Evolutionary conservation across 1,140 invertebrate genomes (phyloP), one percentile per base, ranked within the genome.

Genomic region (Fopius arisanus): DNA sequence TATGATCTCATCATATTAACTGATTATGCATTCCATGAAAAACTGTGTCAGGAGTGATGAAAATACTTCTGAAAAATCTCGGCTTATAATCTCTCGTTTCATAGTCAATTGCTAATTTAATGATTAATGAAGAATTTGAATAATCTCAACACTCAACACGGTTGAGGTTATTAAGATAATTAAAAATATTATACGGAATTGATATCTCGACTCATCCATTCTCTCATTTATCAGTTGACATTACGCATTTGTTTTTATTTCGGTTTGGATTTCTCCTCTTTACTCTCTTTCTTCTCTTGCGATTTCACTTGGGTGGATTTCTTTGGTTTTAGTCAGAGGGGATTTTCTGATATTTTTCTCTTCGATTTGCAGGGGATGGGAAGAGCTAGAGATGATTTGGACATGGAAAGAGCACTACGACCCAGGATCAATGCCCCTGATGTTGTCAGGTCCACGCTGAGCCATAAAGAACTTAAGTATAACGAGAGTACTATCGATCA

Each of bases 401-500:
- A 96, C 78, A 95, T 96, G 93, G 94, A 95, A 83, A 89, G 93
- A 67, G 94, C 93, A 3, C 83, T 96, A 3, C 80, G 91, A 70
- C 92, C 92, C 4, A 87, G 92, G 68, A 90, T 92, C 23, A 92
- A 92, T 79, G 92, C 93, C n/a, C 94, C 95, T 0, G 95, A 96
- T 87, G 94, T 96, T 48, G 94, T 96, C 3, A 89, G 94, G 51
- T 95, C 94, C 0, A 95, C 95, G 0, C 80, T 95, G 70, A 92
- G 92, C 29, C 83, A 90, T 71, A 90, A 90, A 75, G 90, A 92
- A 78, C 79, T 91, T 1, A 91, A 91, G 70, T 92, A 91, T 79
- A 92, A 92, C 76, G 93, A 95, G 81, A 92, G 92, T 70, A 95
- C 95, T 28, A 96, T 96, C 75, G 95, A 96, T 86, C 92, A 92